Percentiles rank a stretch among this genome's conserved stretches.
phyloP scores from a whole-genome alignment of 2,888 invertebrate species.

The Ecdyonurus torrentis region DNA sequence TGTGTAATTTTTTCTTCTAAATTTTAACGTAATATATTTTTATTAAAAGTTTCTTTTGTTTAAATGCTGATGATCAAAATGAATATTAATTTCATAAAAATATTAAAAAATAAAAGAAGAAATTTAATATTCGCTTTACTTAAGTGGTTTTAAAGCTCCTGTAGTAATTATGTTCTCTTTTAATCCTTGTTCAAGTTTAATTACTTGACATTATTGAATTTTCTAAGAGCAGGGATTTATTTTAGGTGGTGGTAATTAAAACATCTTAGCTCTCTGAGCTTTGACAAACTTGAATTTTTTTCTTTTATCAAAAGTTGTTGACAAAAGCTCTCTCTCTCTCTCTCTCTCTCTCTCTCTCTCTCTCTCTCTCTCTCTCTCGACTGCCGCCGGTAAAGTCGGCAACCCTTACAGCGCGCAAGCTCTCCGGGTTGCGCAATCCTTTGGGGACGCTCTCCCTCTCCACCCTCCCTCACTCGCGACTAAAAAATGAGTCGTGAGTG shows the following conservation, averaged over 20 bases:
- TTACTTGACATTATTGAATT: background rate
- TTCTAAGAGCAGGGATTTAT: background rate
- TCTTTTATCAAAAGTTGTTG: background rate
- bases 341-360: too few relatives aligned
- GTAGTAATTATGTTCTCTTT: background rate
- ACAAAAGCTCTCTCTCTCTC: background rate
- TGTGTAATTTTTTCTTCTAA: background rate
- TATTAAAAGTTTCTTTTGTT: too few relatives aligned
- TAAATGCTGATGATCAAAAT: background rate
- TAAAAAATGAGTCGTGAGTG: slow-evolving; percentile 1
- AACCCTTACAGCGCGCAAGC: background rate
- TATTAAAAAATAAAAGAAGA: background rate
- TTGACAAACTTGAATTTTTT: background rate
- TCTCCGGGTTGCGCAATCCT: background rate
- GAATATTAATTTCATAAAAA: background rate
- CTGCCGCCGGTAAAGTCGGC: background rate
- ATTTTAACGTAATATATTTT: background rate
- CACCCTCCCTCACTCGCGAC: background rate
- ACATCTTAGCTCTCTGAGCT: background rate
- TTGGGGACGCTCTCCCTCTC: background rate
- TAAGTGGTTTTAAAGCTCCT: background rate
- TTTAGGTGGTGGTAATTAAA: background rate
- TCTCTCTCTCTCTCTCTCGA: background rate
- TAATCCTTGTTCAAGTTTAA: background rate
- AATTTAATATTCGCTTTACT: too few relatives aligned